These are phyloP conservation scores for Lasioglossum lativentre DNA, from an alignment of 2,888 invertebrate genomes.

Conservation along the genomic window DNA sequence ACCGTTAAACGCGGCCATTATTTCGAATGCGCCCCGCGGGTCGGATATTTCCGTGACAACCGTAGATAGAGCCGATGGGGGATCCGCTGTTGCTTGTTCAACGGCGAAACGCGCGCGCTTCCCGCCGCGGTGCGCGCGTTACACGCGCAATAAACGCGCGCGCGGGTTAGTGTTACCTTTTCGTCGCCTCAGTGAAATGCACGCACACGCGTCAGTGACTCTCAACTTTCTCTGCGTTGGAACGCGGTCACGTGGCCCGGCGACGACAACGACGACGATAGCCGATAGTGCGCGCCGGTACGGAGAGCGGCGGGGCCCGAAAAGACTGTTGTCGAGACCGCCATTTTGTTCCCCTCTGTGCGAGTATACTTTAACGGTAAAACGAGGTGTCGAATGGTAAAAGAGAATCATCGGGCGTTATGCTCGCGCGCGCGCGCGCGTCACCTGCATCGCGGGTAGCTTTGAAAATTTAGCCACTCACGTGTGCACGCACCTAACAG, in stretches of 20 bases:
- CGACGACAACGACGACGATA: neutral
- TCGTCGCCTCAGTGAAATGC: slow-evolving; percentile 58
- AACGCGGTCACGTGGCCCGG: neutral
- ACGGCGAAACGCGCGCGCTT: slow-evolving; percentile 50
- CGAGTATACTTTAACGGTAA: neutral
- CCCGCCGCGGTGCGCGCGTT: slow-evolving; percentile 27
- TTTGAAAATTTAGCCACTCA: slow-evolving; percentile 8
- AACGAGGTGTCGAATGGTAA: neutral
- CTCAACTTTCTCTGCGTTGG: slow-evolving; percentile 36
- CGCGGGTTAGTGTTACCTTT: slow-evolving; percentile 48
- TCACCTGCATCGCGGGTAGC: neutral
- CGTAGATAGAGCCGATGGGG: slow-evolving; percentile 69
- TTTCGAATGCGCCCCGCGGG: slow-evolving; percentile 70
- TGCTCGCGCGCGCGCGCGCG: no score
- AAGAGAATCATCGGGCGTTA: neutral
- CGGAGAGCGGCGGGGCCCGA: no score
- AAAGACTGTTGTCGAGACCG: neutral
- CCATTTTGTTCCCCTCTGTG: neutral
- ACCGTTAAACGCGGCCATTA: slow-evolving; percentile 76
- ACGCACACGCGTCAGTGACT: slow-evolving; percentile 40
- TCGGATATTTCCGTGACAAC: slow-evolving; percentile 75
- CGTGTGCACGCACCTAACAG: slow-evolving; percentile 34
- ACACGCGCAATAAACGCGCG: slow-evolving; percentile 34
- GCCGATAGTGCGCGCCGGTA: neutral
- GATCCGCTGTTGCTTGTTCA: slow-evolving; percentile 43